Base-by-base conservation (phyloP, 2,888 invertebrate species). In the Xestobium rufovillosum region DNA sequence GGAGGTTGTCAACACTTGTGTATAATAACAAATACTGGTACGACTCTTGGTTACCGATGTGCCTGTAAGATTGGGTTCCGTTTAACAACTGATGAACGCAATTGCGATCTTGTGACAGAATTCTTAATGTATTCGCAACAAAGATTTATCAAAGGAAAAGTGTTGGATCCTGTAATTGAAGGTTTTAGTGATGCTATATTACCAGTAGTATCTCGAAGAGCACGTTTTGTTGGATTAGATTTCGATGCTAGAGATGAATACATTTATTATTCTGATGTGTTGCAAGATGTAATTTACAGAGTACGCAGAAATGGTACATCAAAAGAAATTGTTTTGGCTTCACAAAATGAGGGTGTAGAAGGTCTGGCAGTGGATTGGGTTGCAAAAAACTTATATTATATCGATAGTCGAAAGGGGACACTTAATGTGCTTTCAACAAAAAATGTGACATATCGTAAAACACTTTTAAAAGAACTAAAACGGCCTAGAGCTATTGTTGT, bases 191-290 rank as follows among this genome's bases (percentile, higher is more conserved):
- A 97, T 59, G 96, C 96, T 3, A 95, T 97, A 36, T 69, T 91
- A 17, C 97, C 97, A 0, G 88, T 96, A 0, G 90, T 92, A 0
- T 91, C 94, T 0, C 70, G 87, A 35, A 72, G 92, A 17, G 94
- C 94, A 0, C 75, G 95, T 50, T 94, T 95, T 60, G 95, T 96
- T 0, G 96, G 95, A 0, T 66, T 96, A 23, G 97, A 97, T 60
- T 96, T 90, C 57, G 95, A 96, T 62, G 83, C 90, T 0, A 70
- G 83, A 33, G 86, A 89, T 49, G 80, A 88, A 53, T 86, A 87
- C 53, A 91, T 98, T 47, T 98, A 96, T 65, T 97, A 95, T 65
- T 96, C 96, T 0, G 98, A 98, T 60, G 95, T 97, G 1, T 73
- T 95, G 12, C 88, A 94, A 66, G 91, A 95, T 61, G 94, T 94